phyloP scores from a whole-genome alignment of 2,113 vertebrate species.

The Pteruthius melanotis region DNA sequence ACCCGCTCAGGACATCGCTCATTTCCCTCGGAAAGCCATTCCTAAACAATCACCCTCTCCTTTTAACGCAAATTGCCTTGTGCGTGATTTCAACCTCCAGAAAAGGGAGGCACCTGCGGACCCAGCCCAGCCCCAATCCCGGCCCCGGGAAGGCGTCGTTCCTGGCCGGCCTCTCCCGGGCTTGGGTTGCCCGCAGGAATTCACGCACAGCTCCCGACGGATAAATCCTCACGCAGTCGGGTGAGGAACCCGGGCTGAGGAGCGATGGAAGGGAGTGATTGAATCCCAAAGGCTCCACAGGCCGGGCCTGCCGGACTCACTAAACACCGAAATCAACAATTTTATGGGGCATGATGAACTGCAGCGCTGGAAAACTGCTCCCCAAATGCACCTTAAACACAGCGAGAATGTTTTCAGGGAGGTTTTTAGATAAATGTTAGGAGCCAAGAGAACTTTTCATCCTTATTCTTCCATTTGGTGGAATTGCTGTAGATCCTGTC shows the following conservation, averaged over 20 bases:
- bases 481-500: neutral
- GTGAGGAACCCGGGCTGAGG: neutral
- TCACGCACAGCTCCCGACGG: neutral
- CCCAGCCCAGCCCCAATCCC: neutral
- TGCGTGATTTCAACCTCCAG: neutral
- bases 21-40: neutral
- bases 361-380: neutral
- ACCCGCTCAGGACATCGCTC: neutral
- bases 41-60: neutral
- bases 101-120: neutral
- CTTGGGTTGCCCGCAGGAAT: neutral
- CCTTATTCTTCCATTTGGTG: neutral
- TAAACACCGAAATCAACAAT: neutral
- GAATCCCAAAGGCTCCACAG: constrained; percentile 37
- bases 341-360: neutral
- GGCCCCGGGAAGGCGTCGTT: neutral
- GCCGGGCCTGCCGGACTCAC: neutral
- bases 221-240: neutral
- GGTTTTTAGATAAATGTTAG: neutral
- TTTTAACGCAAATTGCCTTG: neutral
- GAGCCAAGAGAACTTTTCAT: neutral
- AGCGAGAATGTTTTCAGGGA: neutral
- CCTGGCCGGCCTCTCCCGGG: neutral
- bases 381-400: neutral
- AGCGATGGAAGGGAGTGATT: constrained; percentile 15